phyloP scores from a whole-genome alignment of 2,888 invertebrate genomes.

The Nomada fabriciana region DNA sequence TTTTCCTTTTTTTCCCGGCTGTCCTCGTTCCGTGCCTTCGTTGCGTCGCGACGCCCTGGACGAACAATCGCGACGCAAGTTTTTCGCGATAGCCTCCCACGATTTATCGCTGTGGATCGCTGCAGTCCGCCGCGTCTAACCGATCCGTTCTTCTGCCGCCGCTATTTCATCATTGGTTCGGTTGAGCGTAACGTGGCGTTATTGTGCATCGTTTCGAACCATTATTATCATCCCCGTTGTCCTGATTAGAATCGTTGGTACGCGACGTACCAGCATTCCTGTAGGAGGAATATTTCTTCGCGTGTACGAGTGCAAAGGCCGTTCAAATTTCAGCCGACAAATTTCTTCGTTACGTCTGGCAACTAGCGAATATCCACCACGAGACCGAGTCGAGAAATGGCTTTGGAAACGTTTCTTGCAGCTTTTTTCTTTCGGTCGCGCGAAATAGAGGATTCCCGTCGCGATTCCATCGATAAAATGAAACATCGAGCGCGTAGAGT shows the following conservation, averaged over 20 bases:
- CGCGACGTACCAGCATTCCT: neutral
- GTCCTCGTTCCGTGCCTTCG: neutral
- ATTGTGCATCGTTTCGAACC: constrained; percentile 24
- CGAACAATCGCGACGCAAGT: constrained; percentile 2
- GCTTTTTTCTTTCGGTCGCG: neutral
- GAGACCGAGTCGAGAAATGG: neutral
- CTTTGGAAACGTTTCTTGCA: neutral
- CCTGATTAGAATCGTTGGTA: constrained; percentile 39
- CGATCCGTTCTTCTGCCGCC: constrained; percentile 1
- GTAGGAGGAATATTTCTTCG: constrained; percentile 17
- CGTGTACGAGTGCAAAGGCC: constrained; percentile 27
- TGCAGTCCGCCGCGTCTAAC: neutral
- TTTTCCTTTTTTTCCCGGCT: neutral
- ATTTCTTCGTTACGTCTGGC: neutral
- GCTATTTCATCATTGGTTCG: constrained; percentile 21
- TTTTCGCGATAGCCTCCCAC: neutral
- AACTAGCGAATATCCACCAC: neutral
- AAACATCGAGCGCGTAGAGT: constrained; percentile 22
- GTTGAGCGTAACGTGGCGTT: constrained; percentile 19
- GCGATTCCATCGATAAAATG: constrained; percentile 28
- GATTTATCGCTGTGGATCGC: neutral
- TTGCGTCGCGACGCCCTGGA: neutral
- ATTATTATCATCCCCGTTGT: constrained; percentile 34
- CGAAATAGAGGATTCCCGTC: neutral
- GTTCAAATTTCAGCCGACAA: constrained; percentile 34